These are phyloP conservation scores for Melanostoma scalare DNA, from an alignment of 2,888 invertebrate genomes.

Conservation along the genomic window DNA sequence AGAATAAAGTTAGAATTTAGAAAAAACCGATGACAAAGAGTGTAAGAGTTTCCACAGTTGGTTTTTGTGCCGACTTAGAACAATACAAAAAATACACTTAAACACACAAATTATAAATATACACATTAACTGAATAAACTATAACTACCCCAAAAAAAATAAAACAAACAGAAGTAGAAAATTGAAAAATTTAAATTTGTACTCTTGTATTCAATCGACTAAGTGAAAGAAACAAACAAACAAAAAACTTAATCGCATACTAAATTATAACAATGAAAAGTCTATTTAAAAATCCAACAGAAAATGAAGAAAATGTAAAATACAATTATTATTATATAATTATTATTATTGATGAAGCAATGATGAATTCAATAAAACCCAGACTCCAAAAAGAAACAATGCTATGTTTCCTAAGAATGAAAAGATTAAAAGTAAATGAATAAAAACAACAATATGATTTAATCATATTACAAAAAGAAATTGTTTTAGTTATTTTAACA, in stretches of 20 bases:
- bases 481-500: neutral
- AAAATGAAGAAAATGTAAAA: constrained; percentile 56
- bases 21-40: constrained; percentile 48
- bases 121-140: constrained; percentile 26
- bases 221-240: constrained; percentile 44
- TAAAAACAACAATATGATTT: constrained; percentile 39
- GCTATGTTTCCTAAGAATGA: constrained; percentile 67
- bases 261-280: constrained; percentile 57
- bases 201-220: constrained; percentile 69
- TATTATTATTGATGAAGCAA: constrained; percentile 50
- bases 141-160: constrained; percentile 30
- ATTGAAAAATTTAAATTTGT: constrained; percentile 63
- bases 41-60: constrained; percentile 26
- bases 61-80: constrained; percentile 58
- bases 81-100: constrained; percentile 57
- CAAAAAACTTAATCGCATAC: constrained; percentile 43
- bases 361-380: constrained; percentile 57
- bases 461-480: constrained; percentile 11
- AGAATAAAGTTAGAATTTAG: constrained; percentile 62
- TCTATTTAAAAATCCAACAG: constrained; percentile 43
- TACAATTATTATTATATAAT: constrained; percentile 50
- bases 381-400: constrained; percentile 72
- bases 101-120: constrained; percentile 22
- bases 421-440: constrained; percentile 48
- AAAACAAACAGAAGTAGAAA: constrained; percentile 49